Base-by-base conservation (phyloP, 1,140 invertebrate species). In the Proales similis region DNA sequence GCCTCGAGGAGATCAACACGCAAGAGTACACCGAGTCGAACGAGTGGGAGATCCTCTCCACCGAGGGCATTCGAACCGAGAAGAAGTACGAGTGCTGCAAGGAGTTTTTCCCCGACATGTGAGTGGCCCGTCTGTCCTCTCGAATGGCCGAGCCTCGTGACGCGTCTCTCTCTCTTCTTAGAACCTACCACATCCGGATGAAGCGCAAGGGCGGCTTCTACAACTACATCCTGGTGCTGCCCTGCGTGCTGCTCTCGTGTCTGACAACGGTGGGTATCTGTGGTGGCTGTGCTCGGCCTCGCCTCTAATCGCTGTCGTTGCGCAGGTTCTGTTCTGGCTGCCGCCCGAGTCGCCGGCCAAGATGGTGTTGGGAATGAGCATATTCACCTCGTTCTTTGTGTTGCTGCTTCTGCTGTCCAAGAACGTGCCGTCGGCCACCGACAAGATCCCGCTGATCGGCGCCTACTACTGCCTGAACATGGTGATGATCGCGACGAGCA, bases 391-490 rank as follows among this genome's bases (percentile, higher is more conserved):
- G 27, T 76, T 76, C 68, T 75, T 76, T 68, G 64, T 76, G 9
- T 48, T 75, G 43, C 65, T 75, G 26, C 64, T 75, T 19, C 66
- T 75, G 22, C 53, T 75, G 42, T 70, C 71, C 6, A 71, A 75
- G 53, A 72, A 69, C 4, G 76, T 74, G 6, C 75, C 75, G 4
- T 72, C 73, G 9, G 74, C 72, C 5, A 69, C 74, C 7, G 70
- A 70, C 22, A 69, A 69, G 9, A 75, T 77, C 30, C 75, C 75
- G 7, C 68, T 74, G 6, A 75, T 76, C 47, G 74, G 74, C 75
- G 74, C 72, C 27, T 77, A 77, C 64, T 77, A 75, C 65, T 77
- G 75, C 63, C 61, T 76, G 42, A 76, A 75, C 61, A 77, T 77
- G 75, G 70, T 74, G 4, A 66, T 77, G 65, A 76, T 77, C 32